These are phyloP conservation scores for Polymixis flavicincta DNA, from an alignment of 2,888 invertebrate genomes.

Conservation along the genomic window DNA sequence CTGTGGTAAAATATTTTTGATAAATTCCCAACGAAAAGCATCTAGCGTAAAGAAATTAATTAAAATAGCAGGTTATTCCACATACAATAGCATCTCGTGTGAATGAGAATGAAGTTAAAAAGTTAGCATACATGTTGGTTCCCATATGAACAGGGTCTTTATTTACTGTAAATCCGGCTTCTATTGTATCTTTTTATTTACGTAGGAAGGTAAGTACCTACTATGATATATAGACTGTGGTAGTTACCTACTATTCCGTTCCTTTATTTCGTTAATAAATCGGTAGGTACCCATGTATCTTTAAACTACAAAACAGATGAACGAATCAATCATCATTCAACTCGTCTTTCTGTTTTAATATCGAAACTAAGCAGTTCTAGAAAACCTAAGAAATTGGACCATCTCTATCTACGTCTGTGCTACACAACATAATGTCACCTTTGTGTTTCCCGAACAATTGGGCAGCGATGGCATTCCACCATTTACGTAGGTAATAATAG, in stretches of 20 bases:
- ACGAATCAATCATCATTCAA: too few relatives aligned
- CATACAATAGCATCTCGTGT: conserved; percentile 39
- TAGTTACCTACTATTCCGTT: too few relatives aligned
- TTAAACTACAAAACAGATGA: neutral
- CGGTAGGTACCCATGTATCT: neutral
- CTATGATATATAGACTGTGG: too few relatives aligned
- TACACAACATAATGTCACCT: neutral
- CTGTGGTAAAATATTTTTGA: neutral
- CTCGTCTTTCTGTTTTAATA: too few relatives aligned
- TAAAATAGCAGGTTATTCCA: conserved; percentile 4
- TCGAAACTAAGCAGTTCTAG: neutral
- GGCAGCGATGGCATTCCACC: neutral
- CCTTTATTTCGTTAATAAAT: neutral
- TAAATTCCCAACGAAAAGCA: neutral
- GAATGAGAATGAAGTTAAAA: conserved; percentile 25
- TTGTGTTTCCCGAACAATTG: neutral
- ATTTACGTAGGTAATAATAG: too few relatives aligned
- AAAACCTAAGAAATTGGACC: neutral
- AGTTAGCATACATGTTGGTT: neutral
- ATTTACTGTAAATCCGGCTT: neutral
- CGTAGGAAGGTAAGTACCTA: too few relatives aligned
- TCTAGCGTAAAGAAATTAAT: neutral
- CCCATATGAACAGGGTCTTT: neutral
- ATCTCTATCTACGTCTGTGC: neutral
- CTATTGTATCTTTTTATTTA: neutral